Base-by-base conservation (phyloP, 2,888 invertebrate species). In the Pyralis farinalis region DNA sequence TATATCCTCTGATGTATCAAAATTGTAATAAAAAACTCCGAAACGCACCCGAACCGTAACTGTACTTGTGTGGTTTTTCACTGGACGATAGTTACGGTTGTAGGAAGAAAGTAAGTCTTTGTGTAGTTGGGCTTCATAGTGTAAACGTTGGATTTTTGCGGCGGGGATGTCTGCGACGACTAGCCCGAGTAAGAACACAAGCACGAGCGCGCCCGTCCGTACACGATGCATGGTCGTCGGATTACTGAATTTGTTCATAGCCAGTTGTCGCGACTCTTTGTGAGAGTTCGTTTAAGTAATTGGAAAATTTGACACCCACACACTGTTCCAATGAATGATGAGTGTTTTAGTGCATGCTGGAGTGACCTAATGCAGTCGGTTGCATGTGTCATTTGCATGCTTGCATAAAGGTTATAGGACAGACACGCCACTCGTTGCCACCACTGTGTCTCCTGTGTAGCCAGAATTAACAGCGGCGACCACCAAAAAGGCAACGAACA, bases 101-200 rank as follows among this genome's bases (percentile, higher is more conserved):
- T 93, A 93, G 21, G 83, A 86, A 56, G 91, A 91, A 25, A 92
- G 79, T 11, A 93, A 58, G 45, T 91, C 83, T 1, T 80, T 71
- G 49, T 89, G 90, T 6, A 93, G 74, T 39, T 70, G 70, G 7
- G 64, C 72, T 60, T 89, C 89, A 28, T 71, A 58, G 35, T 83
- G 77, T 3, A 63, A 53, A 11, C 44, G 50, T 43, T 62, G 53
- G 11, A 62, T 44, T 5, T 70, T 63, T 1, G 69, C 71, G 0
- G 60, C 37, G 4, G 77, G 71, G 40, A 77, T 77, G 5, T 69
- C 68, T 12, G 58, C 49, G 7, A 40, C 50, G 1, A 37, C 40
- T 21, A 46, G 43, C 25, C 41, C 25, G 7, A 57, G 38, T 11
- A 47, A 49, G 27, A 50, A 46, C n/a, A 66, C 34, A 11, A 49